Evolutionary conservation across 2,113 vertebrate genomes (phyloP).

Genomic region (Takifugu bimaculatus): DNA sequence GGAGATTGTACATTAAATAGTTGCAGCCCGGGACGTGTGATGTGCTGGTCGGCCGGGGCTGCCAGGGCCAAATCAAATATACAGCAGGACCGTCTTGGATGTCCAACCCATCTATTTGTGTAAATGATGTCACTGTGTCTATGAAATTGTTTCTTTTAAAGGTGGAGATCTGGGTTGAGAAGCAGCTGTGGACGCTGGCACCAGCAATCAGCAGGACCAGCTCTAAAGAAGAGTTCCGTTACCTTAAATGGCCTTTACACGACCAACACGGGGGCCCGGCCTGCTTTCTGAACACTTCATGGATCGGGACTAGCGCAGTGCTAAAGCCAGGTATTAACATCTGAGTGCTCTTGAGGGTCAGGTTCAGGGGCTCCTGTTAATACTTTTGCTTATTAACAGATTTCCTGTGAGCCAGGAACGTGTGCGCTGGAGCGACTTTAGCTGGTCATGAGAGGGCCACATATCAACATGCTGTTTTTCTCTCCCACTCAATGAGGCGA

Average conservation of each 20-base stretch:
- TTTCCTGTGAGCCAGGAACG: slow-evolving; percentile 48
- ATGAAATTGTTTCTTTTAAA: slow-evolving; percentile 65
- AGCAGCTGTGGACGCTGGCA: slow-evolving; percentile 20
- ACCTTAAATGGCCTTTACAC: slow-evolving; percentile 61
- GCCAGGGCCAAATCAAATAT: slow-evolving; percentile 96
- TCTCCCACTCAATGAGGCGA: slow-evolving; percentile 18
- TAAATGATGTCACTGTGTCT: slow-evolving; percentile 87
- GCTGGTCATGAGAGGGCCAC: slow-evolving; percentile 33
- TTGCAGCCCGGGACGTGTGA: slow-evolving; percentile 88
- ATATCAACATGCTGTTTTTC: slow-evolving; percentile 42
- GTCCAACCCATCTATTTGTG: slow-evolving; percentile 89
- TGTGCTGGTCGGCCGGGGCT: slow-evolving; percentile 82
- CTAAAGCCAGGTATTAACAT: slow-evolving; percentile 50
- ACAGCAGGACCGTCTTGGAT: slow-evolving; percentile 88
- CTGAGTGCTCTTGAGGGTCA: slow-evolving; percentile 43
- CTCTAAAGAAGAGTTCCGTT: slow-evolving; percentile 48
- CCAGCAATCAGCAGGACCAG: slow-evolving; percentile 40
- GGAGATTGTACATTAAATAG: slow-evolving; percentile 97
- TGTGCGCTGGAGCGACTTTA: slow-evolving; percentile 43
- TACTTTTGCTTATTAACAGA: slow-evolving; percentile 48
- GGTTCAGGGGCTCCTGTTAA: slow-evolving; percentile 42
- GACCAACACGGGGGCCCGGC: slow-evolving; percentile 38
- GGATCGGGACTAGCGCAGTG: slow-evolving; percentile 61
- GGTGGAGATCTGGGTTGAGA: slow-evolving; percentile 50
- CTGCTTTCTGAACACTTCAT: slow-evolving; percentile 63